phyloP scores from a whole-genome alignment of 2,113 vertebrate species.

The Garra rufa region DNA sequence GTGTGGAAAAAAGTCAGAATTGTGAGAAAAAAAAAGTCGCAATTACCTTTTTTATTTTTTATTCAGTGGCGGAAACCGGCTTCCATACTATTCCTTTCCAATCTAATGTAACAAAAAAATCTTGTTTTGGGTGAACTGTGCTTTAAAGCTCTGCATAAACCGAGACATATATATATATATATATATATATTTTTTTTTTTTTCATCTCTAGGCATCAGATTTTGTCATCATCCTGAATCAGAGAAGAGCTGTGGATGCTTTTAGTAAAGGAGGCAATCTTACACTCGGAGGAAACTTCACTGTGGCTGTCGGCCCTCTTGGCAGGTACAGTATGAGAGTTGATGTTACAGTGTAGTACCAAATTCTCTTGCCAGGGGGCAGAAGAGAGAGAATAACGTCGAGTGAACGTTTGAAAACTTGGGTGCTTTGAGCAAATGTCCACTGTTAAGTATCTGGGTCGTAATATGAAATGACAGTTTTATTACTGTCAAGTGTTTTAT shows the following conservation, averaged over 20 bases:
- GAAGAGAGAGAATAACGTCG: conserved; percentile 45
- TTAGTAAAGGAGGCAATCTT: conserved; percentile 94
- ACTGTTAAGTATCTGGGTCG: background rate
- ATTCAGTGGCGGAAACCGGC: no score
- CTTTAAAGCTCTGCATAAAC: background rate
- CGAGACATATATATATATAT: no score
- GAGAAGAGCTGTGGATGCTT: conserved; percentile 91
- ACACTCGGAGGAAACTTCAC: conserved; percentile 95
- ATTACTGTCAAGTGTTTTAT: background rate
- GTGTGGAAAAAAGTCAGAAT: no score
- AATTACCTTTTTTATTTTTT: no score
- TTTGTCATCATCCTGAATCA: conserved; percentile 97
- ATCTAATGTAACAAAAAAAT: background rate
- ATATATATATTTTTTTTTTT: no score
- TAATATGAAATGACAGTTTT: conserved; percentile 14
- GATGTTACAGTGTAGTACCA: background rate
- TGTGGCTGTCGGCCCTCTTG: conserved; percentile 91
- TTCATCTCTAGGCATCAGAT: conserved; percentile 85
- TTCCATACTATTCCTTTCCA: background rate
- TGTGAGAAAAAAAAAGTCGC: no score
- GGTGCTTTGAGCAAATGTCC: background rate
- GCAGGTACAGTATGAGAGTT: conserved; percentile 77
- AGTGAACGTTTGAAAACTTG: background rate
- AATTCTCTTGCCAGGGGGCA: conserved; percentile 48
- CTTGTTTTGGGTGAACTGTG: background rate